Base-by-base conservation (phyloP, 2,113 vertebrate genomes). In the Thermophis baileyi region DNA sequence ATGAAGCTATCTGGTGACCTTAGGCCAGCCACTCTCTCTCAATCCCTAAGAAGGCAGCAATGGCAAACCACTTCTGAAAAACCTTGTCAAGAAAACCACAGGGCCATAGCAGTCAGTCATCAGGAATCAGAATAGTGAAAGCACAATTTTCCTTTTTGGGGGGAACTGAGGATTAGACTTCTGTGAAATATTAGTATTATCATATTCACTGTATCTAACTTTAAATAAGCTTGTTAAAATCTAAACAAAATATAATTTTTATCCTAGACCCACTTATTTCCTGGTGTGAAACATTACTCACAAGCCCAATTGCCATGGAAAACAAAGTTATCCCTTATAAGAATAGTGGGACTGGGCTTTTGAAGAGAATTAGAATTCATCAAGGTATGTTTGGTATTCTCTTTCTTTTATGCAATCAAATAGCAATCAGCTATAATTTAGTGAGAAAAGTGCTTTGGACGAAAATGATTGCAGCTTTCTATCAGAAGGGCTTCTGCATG, bases 401-500 rank as follows among this genome's bases (percentile, higher is more conserved):
- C 6, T 88, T 94, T 95, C 90, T 87, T 93, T 91, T 94, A 93
- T 93, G n/a, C 74, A 81, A 81, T 81, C 74, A 90, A 40, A 63
- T 92, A 93, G 89, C 94, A 94, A 93, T 90, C 69, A 88, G 92
- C 89, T 49, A 91, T 96, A 93, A 30, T 57, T 88, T 90, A 89
- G 94, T 93, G 94, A 89, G 85, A 95, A 93, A 94, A 91, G n/a
- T 81, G 50, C 95, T 18, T 53, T 81, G 74, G 74, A 81, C 1
- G 20, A 90, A 93, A 92, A 92, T 95, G 94, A 95, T 18, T 11
- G 74, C 85, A 49, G 85, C 87, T 89, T 88, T 25, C 47, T 93
- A 94, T 63, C 35, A 95, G 92, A 7, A 92, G n/a, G 94, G 69
- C 46, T 93, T 92, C 57, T 90, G 54, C 89, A 91, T 93, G 54